Percentiles rank a stretch among this genome's conserved stretches.
These are phyloP conservation scores for Heliangelus exortis DNA, from an alignment of 2,797 vertebrate genomes.

Conservation along the genomic window DNA sequence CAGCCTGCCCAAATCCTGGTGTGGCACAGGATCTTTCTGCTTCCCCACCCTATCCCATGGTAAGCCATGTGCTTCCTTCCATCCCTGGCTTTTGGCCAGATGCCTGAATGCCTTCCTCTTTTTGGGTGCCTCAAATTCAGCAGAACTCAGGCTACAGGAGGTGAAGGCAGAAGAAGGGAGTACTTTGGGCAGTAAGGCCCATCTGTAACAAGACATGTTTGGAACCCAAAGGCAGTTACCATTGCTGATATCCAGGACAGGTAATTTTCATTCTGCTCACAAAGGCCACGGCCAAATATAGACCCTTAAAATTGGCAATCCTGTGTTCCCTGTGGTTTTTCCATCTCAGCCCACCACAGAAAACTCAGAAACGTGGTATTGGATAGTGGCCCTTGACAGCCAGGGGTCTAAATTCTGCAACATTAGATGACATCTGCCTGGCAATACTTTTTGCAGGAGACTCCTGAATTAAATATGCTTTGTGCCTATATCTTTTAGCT, in stretches of 20 bases:
- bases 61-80: neutral
- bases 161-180: neutral
- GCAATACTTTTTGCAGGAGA: neutral
- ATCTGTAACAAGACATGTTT: neutral
- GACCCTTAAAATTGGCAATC: neutral
- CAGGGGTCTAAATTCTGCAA: neutral
- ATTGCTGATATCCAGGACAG: neutral
- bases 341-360: neutral
- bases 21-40: neutral
- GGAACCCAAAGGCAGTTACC: neutral
- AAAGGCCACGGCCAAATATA: neutral
- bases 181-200: neutral
- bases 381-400: neutral
- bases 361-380: neutral
- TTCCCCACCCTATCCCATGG: neutral
- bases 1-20: neutral
- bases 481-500: neutral
- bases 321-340: accelerated
- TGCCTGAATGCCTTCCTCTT: neutral
- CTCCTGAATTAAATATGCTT: neutral
- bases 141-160: neutral
- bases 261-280: neutral
- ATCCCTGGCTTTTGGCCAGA: neutral
- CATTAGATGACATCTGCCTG: neutral
- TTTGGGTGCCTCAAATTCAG: neutral